Conservation (phyloP, 1,140 invertebrate species). For the Aphaenogaster ashmeadi region DNA sequence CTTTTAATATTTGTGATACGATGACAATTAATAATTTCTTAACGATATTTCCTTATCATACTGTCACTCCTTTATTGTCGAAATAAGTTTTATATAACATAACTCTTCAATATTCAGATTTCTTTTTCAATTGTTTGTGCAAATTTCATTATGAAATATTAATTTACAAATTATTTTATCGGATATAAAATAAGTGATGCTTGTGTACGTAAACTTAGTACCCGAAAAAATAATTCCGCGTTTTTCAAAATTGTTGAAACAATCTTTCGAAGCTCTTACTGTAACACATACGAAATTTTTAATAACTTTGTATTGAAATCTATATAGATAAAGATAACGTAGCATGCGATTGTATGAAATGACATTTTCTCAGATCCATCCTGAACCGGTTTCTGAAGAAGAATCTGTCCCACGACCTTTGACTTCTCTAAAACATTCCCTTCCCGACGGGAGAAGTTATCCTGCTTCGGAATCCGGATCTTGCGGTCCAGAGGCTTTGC, state of each 20-base stretch:
- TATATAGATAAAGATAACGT: background rate
- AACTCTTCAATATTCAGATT: background rate
- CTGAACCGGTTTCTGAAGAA: conserved; percentile 68
- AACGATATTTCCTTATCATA: background rate
- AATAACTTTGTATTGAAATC: conserved; percentile 11
- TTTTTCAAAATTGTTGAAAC: background rate
- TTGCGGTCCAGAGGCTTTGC: conserved; percentile 72
- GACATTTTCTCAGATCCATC: conserved; percentile 6
- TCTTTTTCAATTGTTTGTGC: background rate
- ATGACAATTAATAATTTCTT: background rate
- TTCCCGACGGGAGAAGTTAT: conserved; percentile 65
- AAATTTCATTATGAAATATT: background rate
- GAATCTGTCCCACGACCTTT: conserved; percentile 72
- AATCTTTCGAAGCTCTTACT: background rate
- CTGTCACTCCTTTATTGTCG: background rate
- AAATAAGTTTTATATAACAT: background rate
- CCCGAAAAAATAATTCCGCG: background rate
- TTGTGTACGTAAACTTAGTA: background rate
- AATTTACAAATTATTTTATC: background rate
- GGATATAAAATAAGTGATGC: background rate
- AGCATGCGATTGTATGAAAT: background rate
- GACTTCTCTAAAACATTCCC: conserved; percentile 63
- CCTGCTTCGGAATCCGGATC: conserved; percentile 74
- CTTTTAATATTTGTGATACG: conserved; percentile 6
- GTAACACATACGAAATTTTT: background rate